These are phyloP conservation scores for Conchocele bisecta DNA, from an alignment of 2,888 invertebrate genomes.

Conservation along the genomic window DNA sequence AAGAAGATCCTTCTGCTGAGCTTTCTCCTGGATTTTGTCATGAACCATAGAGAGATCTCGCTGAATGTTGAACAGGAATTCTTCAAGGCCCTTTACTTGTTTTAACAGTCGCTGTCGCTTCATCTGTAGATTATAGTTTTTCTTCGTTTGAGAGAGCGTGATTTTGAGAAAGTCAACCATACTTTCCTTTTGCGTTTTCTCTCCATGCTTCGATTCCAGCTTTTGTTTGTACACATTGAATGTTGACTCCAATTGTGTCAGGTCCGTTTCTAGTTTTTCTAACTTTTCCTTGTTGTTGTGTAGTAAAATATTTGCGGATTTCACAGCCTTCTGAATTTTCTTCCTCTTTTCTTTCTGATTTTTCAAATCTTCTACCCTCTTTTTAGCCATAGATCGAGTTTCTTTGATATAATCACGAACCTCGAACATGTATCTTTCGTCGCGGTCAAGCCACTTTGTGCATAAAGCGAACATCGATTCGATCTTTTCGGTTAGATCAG, in stretches of 20 bases:
- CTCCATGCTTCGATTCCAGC: slow-evolving; percentile 69
- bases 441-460: slow-evolving; percentile 76
- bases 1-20: slow-evolving; percentile 70
- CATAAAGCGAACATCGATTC: slow-evolving; percentile 69
- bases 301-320: slow-evolving; percentile 73
- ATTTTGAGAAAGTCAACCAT: slow-evolving; percentile 81
- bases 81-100: slow-evolving; percentile 77
- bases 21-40: slow-evolving; percentile 71
- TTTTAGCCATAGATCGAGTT: slow-evolving; percentile 69
- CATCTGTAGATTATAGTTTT: slow-evolving; percentile 78
- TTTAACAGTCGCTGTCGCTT: slow-evolving; percentile 74
- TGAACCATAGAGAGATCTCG: slow-evolving; percentile 71
- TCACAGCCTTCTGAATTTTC: slow-evolving; percentile 73
- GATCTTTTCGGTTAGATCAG: slow-evolving; percentile 76
- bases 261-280: slow-evolving; percentile 72
- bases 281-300: slow-evolving; percentile 77
- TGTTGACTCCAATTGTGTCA: slow-evolving; percentile 74
- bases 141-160: slow-evolving; percentile 78
- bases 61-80: slow-evolving; percentile 68
- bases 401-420: slow-evolving; percentile 77
- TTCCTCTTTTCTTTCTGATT: slow-evolving; percentile 75
- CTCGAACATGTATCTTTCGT: slow-evolving; percentile 79
- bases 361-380: slow-evolving; percentile 71
- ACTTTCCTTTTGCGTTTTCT: slow-evolving; percentile 78
- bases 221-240: slow-evolving; percentile 67